These are phyloP conservation scores for Archocentrus centrarchus DNA, from an alignment of 2,113 vertebrate genomes.

Conservation along the genomic window DNA sequence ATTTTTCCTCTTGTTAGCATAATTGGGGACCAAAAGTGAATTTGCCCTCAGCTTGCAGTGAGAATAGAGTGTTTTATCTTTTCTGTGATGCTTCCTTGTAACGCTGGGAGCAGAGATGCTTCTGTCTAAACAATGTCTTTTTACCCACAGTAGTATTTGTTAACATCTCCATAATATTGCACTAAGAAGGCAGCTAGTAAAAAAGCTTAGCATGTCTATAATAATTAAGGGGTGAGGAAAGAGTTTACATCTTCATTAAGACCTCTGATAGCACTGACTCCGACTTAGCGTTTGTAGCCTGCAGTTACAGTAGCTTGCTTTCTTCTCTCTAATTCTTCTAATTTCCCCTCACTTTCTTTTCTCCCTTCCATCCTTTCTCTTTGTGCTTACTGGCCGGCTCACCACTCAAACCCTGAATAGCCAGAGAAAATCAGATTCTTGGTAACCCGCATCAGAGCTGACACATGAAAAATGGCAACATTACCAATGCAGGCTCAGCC, in stretches of 20 bases:
- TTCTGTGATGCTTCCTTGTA: constrained; percentile 67
- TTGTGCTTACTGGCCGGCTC: constrained; percentile 27
- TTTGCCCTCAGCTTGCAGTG: constrained; percentile 72
- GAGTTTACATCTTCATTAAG: constrained; percentile 76
- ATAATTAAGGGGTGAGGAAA: constrained; percentile 70
- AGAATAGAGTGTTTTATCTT: constrained; percentile 74
- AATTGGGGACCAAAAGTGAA: constrained; percentile 79
- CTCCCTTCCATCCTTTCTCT: constrained; percentile 27
- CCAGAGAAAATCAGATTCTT: constrained; percentile 76
- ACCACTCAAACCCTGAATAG: constrained; percentile 68
- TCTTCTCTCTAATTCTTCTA: constrained; percentile 26
- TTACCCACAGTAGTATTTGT: constrained; percentile 70
- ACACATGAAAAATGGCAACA: constrained; percentile 99
- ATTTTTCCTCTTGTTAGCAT: constrained; percentile 78
- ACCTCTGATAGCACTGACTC: constrained; percentile 44
- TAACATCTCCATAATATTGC: constrained; percentile 76
- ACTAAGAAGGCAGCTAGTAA: constrained; percentile 62
- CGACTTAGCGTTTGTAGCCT: constrained; percentile 70
- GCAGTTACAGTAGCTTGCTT: constrained; percentile 41
- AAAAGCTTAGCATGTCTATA: constrained; percentile 69
- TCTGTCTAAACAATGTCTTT: constrained; percentile 69
- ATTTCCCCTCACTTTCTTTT: constrained; percentile 27
- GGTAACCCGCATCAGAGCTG: constrained; percentile 89
- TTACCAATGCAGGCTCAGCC: constrained; percentile 91
- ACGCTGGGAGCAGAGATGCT: constrained; percentile 62